A percentile compares a stretch with the other conserved stretches of the same genome.
phyloP scores from a whole-genome alignment of 2,888 invertebrate species.

The Andrena dorsata region DNA sequence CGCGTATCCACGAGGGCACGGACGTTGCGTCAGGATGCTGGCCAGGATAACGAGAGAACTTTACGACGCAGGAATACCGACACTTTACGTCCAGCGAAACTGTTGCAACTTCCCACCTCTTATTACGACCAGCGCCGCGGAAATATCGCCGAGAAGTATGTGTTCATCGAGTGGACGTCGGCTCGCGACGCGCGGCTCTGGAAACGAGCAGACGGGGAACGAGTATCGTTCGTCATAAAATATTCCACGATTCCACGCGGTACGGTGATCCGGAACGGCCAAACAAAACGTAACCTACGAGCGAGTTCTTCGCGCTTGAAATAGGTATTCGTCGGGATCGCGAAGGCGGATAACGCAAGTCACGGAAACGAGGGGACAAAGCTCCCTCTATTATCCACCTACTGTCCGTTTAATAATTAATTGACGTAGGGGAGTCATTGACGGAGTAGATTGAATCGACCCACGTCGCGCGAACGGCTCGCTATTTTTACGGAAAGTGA shows the following conservation, averaged over 20 bases:
- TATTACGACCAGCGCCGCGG: conserved; percentile 37
- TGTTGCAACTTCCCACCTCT: conserved; percentile 16
- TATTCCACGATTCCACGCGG: conserved; percentile 8
- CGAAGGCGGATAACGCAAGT: too few species aligned
- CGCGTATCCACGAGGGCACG: conserved; percentile 26
- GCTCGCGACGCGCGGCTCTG: not conserved
- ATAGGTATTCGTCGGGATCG: too few species aligned
- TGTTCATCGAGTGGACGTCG: conserved; percentile 3
- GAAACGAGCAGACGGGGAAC: not conserved
- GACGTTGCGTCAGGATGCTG: conserved; percentile 39
- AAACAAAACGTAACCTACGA: not conserved
- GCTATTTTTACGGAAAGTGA: not conserved
- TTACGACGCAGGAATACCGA: conserved; percentile 38
- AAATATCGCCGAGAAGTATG: conserved; percentile 17
- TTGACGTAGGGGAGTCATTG: too few species aligned
- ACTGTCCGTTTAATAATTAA: too few species aligned
- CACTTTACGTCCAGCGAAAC: conserved; percentile 24
- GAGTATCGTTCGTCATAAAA: conserved; percentile 31
- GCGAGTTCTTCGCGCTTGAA: not conserved
- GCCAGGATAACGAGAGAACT: conserved; percentile 48
- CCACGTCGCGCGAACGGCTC: not conserved
- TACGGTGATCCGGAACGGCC: not conserved
- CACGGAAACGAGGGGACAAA: too few species aligned
- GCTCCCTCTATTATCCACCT: too few species aligned
- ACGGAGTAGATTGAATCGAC: too few species aligned